Evolutionary conservation across 2,113 vertebrate species (phyloP).

Genomic region (Rhinolophus ferrumequinum): DNA sequence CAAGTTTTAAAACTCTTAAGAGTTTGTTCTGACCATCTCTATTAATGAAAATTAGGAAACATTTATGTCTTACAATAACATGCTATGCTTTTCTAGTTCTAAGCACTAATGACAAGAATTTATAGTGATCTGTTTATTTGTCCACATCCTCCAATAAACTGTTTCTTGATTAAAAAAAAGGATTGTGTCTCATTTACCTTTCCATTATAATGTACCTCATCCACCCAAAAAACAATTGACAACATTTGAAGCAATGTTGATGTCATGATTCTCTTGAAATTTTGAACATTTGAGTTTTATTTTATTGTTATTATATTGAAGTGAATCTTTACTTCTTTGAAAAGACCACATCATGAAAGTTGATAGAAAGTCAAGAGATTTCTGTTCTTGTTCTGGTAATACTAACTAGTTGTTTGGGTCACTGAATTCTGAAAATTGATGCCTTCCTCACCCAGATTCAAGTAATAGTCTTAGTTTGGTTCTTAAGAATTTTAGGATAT

Average conservation of each 20-base stretch:
- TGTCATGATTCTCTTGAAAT: neutral
- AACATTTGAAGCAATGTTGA: neutral
- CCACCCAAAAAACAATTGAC: neutral
- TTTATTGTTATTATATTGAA: neutral
- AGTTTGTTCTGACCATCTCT: neutral
- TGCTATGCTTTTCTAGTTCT: neutral
- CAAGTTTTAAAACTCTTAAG: neutral
- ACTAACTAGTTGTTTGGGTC: neutral
- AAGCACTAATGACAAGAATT: neutral
- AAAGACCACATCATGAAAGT: neutral
- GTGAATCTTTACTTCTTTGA: neutral
- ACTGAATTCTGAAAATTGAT: conserved; percentile 66
- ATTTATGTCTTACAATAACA: neutral
- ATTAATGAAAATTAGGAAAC: neutral
- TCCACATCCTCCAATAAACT: neutral
- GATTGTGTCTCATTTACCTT: neutral
- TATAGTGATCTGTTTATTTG: neutral
- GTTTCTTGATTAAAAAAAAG: neutral
- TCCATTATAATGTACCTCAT: neutral
- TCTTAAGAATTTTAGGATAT: conserved; percentile 59
- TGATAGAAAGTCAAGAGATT: neutral
- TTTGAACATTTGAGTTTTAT: neutral
- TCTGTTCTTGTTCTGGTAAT: neutral
- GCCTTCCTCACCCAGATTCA: conserved; percentile 37
- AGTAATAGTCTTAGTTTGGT: conserved; percentile 61